Base-by-base conservation (phyloP, 2,113 vertebrate genomes). In the Zapornia atra region DNA sequence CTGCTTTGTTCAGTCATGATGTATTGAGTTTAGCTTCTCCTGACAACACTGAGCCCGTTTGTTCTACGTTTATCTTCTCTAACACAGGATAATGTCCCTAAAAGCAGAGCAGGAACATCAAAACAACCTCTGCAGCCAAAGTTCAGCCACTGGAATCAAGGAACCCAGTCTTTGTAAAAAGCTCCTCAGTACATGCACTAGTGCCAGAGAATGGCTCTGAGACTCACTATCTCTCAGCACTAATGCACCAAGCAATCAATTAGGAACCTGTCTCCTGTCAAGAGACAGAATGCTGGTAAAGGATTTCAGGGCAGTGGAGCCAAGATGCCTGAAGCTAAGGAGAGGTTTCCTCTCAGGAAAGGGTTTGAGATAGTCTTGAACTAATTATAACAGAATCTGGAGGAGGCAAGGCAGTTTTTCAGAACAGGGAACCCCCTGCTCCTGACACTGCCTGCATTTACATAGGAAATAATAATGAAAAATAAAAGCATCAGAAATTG, bases 241-340 rank as follows among this genome's bases (percentile, higher is more conserved):
- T 29, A 21, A 44, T 28, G 72, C 61, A 82, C 4, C 2, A 64
- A 89, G 65, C 77, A 71, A 61, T 71, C 80, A 46, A 51, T 65
- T 57, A 22, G 4, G 60, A 70, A 59, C 60, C 86, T 71, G 81
- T 31, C 61, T 76, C 66, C 81, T 82, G 61, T 91, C 93, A 76
- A 72, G 73, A 96, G 81, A 89, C n/a, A 84, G 2, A 33, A 20
- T 24, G 34, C 61, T 89, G 80, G 33, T 86, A 5, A 66, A 79
- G 72, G 44, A 53, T 10, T 78, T 44, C 86, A 92, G 89, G 50
- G 21, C 79, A 82, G 15, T 20, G 44, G 16, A 87, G 95, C 86
- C 91, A 96, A 61, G 69, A 50, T n/a, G 77, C 78, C 81, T 82
- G 89, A 85, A 88, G 84, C 57, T 77, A 89, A 85, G 79, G 42